Conservation (phyloP, 2,797 vertebrate genomes). For the Staurois parvus region DNA sequence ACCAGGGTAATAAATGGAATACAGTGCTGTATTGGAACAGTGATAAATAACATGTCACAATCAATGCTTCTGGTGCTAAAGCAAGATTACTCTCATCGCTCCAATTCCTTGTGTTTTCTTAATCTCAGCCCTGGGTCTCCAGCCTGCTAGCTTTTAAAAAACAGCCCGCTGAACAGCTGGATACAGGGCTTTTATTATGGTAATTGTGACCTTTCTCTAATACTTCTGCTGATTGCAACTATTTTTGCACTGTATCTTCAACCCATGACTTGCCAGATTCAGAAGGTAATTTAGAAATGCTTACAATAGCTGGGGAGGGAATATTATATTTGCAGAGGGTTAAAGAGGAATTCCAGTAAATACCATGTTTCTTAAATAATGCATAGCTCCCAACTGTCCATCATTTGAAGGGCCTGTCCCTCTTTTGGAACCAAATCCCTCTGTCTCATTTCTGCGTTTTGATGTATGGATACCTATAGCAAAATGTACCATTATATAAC, state of each 20-base stretch:
- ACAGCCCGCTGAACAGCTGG: slow-evolving; percentile 5
- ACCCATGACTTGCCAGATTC: background rate
- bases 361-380: no score
- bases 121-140: background rate
- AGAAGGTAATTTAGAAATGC: background rate
- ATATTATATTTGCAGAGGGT: background rate
- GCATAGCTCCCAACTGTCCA: no score
- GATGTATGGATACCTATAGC: no score
- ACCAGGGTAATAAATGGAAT: no score
- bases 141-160: background rate
- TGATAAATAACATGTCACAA: no score
- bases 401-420: no score
- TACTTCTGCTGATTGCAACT: slow-evolving; percentile 20
- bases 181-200: slow-evolving; percentile 25
- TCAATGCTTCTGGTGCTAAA: no score
- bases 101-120: background rate
- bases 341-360: no score
- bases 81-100: background rate
- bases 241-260: background rate
- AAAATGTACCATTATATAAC: no score
- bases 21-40: no score
- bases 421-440: no score
- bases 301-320: background rate
- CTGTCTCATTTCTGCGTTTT: no score
- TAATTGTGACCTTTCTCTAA: slow-evolving; percentile 42